A percentile compares a stretch with the other conserved stretches of the same genome.
Evolutionary conservation across 2,113 vertebrate species (phyloP).

Genomic region (Sylvia atricapilla): DNA sequence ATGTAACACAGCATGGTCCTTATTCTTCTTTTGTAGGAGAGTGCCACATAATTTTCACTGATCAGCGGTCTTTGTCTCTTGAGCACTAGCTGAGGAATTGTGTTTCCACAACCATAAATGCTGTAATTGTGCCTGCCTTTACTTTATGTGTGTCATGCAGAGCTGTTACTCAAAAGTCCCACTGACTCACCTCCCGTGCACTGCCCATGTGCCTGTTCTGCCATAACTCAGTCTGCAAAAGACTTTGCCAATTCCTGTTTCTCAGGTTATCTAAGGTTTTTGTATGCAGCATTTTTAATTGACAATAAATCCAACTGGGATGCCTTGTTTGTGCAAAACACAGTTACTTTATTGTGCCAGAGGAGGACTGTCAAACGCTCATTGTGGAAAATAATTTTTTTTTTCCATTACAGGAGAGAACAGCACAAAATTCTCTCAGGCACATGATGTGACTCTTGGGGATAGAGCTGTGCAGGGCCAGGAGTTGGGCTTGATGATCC

Average conservation of each 20-base stretch:
- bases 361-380: not conserved
- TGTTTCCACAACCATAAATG: not conserved
- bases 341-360: not conserved
- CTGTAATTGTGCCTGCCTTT: not conserved
- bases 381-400: not conserved
- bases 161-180: not conserved
- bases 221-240: not conserved
- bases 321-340: not conserved
- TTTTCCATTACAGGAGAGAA: not conserved
- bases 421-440: not conserved
- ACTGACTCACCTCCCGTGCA: not conserved
- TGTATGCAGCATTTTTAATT: not conserved
- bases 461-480: not conserved
- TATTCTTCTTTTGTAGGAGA: not conserved
- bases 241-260: not conserved
- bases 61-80: not conserved
- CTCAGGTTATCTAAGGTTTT: not conserved
- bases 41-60: not conserved
- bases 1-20: not conserved
- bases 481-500: not conserved
- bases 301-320: not conserved
- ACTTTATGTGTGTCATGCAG: not conserved
- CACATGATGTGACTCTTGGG: not conserved
- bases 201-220: not conserved
- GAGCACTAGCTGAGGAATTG: not conserved